Evolutionary conservation across 30 jellyfish, hydroid and myxozoan species (phyloP).

Genomic region (Cassiopea andromeda): DNA sequence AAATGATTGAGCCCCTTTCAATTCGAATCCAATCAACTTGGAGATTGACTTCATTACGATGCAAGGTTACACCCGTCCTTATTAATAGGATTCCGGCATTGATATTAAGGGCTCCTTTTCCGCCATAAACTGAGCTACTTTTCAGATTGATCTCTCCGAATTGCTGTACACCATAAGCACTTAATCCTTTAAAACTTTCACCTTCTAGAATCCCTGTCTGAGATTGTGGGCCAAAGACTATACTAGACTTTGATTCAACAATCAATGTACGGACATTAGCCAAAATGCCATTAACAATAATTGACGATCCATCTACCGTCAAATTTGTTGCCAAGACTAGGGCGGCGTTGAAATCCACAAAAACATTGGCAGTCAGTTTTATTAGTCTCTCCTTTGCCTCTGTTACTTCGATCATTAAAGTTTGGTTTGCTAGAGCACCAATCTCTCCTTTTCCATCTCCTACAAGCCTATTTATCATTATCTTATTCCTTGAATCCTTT

Average conservation of each 20-base stretch:
- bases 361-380: slow-evolving; percentile 58
- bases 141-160: slow-evolving; percentile 56
- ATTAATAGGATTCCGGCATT: slow-evolving; percentile 49
- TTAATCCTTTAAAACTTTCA: slow-evolving; percentile 13
- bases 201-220: slow-evolving; percentile 67
- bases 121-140: slow-evolving; percentile 61
- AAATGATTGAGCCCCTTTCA: slow-evolving; percentile 67
- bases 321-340: slow-evolving; percentile 61
- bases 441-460: slow-evolving; percentile 78
- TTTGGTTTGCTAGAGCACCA: slow-evolving; percentile 65
- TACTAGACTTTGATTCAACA: slow-evolving; percentile 59
- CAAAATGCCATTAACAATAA: slow-evolving; percentile 41
- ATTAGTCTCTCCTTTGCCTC: slow-evolving; percentile 59
- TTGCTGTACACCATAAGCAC: slow-evolving; percentile 59
- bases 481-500: background rate
- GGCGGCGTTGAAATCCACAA: slow-evolving; percentile 60
- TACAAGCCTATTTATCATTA: slow-evolving; percentile 36
- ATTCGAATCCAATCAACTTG: slow-evolving; percentile 50
- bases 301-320: slow-evolving; percentile 59
- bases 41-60: slow-evolving; percentile 27
- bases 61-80: slow-evolving; percentile 55
- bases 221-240: slow-evolving; percentile 60
- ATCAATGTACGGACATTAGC: slow-evolving; percentile 68
- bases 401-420: slow-evolving; percentile 68
- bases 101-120: slow-evolving; percentile 40